These are phyloP conservation scores for Gymnopithys bicolor DNA, from an alignment of 2,797 vertebrate genomes.

Conservation along the genomic window DNA sequence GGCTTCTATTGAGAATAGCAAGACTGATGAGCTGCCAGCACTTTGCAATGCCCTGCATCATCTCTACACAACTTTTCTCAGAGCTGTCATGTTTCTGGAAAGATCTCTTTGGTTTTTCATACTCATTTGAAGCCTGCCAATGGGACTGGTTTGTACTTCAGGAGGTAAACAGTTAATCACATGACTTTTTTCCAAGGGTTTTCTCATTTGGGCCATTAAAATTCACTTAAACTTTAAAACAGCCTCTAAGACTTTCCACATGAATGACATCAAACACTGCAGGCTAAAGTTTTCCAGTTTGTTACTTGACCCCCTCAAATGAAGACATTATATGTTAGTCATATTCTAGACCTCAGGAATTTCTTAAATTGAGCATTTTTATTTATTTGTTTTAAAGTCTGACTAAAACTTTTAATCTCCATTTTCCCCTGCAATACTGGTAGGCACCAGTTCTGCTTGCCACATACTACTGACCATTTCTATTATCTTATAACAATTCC, in stretches of 20 bases:
- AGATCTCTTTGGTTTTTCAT: background rate
- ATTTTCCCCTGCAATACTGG: background rate
- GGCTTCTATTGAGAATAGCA: background rate
- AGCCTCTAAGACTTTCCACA: conserved; percentile 57
- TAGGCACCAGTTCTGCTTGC: background rate
- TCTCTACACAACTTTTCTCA: background rate
- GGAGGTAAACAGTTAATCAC: conserved; percentile 7
- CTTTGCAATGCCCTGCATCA: background rate
- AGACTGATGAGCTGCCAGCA: background rate
- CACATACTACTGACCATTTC: background rate
- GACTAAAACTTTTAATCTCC: background rate
- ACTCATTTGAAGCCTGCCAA: background rate
- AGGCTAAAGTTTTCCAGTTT: conserved; percentile 52
- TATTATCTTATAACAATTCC: background rate
- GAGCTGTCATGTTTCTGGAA: background rate
- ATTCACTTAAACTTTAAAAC: conserved; percentile 55
- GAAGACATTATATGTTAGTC: background rate
- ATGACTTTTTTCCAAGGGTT: conserved; percentile 13
- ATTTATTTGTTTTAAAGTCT: background rate
- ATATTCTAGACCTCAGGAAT: conserved; percentile 36
- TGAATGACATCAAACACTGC: conserved; percentile 42
- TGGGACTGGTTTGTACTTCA: background rate
- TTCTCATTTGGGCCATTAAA: conserved; percentile 50
- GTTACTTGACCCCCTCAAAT: conserved; percentile 31
- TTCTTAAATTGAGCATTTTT: background rate